Evolutionary conservation across 2,888 invertebrate genomes (phyloP).

Genomic region (Sesia apiformis): DNA sequence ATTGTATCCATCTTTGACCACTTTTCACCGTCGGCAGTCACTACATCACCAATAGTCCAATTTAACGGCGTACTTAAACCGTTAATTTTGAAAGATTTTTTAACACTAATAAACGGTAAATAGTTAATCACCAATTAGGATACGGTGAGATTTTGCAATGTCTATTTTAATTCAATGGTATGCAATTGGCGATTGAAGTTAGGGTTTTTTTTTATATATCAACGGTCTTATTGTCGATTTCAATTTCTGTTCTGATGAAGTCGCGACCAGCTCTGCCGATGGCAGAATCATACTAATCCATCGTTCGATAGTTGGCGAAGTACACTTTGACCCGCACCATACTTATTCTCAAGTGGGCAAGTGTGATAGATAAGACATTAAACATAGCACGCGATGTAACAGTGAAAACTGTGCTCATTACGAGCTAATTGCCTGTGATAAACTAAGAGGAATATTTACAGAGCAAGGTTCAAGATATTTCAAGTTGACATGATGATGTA

Average conservation of each 20-base stretch:
- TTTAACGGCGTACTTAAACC: conserved; percentile 37
- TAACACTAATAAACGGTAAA: background rate
- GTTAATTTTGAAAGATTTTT: conserved; percentile 11
- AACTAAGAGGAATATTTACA: conserved; percentile 18
- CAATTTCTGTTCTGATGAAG: conserved; percentile 1
- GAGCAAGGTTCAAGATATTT: conserved; percentile 25
- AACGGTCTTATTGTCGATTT: conserved; percentile 1
- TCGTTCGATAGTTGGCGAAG: background rate
- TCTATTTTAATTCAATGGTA: no score
- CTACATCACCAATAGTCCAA: conserved; percentile 57
- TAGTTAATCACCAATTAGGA: no score
- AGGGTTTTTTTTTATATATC: no score
- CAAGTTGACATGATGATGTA: conserved; percentile 17
- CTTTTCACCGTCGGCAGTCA: conserved; percentile 24
- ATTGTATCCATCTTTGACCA: conserved; percentile 56
- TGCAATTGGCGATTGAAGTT: no score
- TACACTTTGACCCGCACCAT: background rate
- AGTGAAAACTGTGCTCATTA: conserved; percentile 44
- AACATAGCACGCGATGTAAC: conserved; percentile 22
- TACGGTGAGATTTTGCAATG: no score
- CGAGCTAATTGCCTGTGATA: conserved; percentile 56
- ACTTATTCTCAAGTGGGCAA: background rate
- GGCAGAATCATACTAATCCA: background rate
- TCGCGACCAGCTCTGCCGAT: background rate
- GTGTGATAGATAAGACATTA: conserved; percentile 39